phyloP scores from a whole-genome alignment of 2,797 vertebrate genomes.

The Dryobates pubescens region DNA sequence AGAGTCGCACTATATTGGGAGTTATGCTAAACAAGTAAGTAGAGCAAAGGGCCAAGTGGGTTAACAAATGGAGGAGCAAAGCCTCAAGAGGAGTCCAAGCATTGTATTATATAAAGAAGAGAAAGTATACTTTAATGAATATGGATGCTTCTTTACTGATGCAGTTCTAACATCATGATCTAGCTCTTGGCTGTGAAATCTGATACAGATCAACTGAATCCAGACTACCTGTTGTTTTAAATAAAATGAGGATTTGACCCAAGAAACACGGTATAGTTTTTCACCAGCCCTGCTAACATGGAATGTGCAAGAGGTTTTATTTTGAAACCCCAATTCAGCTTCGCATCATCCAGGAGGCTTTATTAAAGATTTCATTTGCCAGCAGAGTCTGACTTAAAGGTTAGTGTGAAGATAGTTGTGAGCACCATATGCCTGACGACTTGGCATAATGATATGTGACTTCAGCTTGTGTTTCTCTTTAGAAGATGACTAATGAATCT shows the following conservation, averaged over 20 bases:
- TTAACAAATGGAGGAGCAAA: slow-evolving; percentile 9
- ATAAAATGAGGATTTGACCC: background rate
- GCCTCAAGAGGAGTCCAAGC: background rate
- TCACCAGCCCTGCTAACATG: background rate
- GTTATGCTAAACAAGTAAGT: background rate
- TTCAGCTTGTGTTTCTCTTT: slow-evolving; percentile 53
- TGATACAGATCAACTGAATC: background rate
- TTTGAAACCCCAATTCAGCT: background rate
- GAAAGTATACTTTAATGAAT: background rate
- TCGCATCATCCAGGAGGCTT: background rate
- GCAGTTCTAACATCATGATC: background rate
- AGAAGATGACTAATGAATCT: slow-evolving; percentile 66
- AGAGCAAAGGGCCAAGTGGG: background rate
- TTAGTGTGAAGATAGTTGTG: background rate
- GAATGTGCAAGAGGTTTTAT: background rate
- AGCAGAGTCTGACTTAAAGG: background rate
- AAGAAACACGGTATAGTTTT: background rate
- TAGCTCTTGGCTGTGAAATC: background rate
- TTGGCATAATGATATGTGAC: slow-evolving; percentile 26
- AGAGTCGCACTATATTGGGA: background rate
- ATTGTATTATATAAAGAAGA: background rate
- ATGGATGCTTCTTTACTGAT: background rate
- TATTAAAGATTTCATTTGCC: background rate
- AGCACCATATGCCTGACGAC: background rate
- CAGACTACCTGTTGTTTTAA: background rate